Percentiles rank a stretch among this genome's conserved stretches.
These are phyloP conservation scores for Platycercus adscitus DNA, from an alignment of 2,113 vertebrate species.

Conservation along the genomic window DNA sequence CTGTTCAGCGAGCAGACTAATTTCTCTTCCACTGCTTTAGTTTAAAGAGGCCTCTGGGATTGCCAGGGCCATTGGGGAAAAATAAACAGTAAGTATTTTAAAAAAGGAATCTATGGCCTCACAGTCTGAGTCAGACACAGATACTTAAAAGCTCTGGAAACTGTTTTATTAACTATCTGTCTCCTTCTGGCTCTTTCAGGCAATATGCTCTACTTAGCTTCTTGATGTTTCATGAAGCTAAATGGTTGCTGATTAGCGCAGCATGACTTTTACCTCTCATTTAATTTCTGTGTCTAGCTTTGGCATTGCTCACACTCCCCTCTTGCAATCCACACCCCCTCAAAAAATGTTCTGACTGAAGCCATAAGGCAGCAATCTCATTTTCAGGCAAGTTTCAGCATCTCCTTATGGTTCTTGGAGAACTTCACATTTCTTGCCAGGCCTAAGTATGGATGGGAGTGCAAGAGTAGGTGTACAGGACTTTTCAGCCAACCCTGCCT, in stretches of 20 bases:
- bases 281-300: constrained; percentile 27
- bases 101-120: not conserved
- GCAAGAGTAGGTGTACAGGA: constrained; percentile 53
- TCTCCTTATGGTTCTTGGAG: constrained; percentile 57
- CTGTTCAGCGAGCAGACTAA: not conserved
- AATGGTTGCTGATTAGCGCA: constrained; percentile 29
- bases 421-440: constrained; percentile 57
- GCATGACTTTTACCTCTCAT: constrained; percentile 37
- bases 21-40: not conserved
- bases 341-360: constrained; percentile 69
- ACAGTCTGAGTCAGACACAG: not conserved
- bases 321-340: constrained; percentile 31
- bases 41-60: not conserved
- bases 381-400: constrained; percentile 38
- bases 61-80: not conserved
- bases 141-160: not conserved
- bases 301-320: not conserved
- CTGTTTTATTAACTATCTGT: not conserved
- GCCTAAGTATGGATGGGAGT: constrained; percentile 42
- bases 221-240: not conserved
- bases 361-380: constrained; percentile 64
- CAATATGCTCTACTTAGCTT: not conserved
- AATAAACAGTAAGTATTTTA: not conserved
- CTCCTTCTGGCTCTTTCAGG: not conserved
- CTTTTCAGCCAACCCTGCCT: constrained; percentile 38